phyloP scores from a whole-genome alignment of 2,113 vertebrate species.

The Gambusia holbrooki region DNA sequence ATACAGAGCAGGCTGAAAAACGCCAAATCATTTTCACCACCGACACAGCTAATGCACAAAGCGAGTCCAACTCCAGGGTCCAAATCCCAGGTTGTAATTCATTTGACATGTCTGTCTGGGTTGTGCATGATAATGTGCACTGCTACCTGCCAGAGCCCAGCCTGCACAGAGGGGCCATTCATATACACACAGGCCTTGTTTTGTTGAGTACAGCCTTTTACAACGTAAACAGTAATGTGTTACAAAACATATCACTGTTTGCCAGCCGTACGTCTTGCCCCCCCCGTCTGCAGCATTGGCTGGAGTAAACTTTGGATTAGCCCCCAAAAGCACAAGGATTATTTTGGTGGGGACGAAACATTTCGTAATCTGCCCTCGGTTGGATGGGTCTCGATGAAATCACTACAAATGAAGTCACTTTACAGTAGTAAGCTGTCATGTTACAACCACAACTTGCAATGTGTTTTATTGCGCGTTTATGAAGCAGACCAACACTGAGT shows the following conservation, averaged over 20 bases:
- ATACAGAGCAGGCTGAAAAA: conserved; percentile 15
- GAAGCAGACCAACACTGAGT: background rate
- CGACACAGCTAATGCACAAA: conserved; percentile 14
- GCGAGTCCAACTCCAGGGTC: conserved; percentile 23
- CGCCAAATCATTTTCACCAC: conserved; percentile 14
- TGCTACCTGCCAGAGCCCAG: conserved; percentile 51
- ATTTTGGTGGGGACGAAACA: background rate
- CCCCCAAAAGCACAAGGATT: background rate
- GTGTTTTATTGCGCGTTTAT: background rate
- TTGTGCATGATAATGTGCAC: conserved; percentile 52
- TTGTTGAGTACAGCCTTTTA: conserved; percentile 42
- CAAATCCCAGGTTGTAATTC: conserved; percentile 50
- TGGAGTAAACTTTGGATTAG: conserved; percentile 17
- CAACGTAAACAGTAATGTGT: conserved; percentile 65
- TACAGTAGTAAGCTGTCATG: background rate
- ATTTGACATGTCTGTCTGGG: conserved; percentile 54
- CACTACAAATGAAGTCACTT: background rate
- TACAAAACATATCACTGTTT: conserved; percentile 68
- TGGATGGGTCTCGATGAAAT: background rate
- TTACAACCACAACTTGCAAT: background rate
- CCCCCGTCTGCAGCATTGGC: conserved; percentile 1
- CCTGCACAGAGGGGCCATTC: conserved; percentile 71
- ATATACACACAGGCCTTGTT: conserved; percentile 62
- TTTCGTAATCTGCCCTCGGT: background rate
- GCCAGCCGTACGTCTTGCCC: conserved; percentile 39